Percentiles rank a stretch among this genome's conserved stretches.
Evolutionary conservation across 2,888 invertebrate species (phyloP).

Genomic region (Didymodactylos carnosus): DNA sequence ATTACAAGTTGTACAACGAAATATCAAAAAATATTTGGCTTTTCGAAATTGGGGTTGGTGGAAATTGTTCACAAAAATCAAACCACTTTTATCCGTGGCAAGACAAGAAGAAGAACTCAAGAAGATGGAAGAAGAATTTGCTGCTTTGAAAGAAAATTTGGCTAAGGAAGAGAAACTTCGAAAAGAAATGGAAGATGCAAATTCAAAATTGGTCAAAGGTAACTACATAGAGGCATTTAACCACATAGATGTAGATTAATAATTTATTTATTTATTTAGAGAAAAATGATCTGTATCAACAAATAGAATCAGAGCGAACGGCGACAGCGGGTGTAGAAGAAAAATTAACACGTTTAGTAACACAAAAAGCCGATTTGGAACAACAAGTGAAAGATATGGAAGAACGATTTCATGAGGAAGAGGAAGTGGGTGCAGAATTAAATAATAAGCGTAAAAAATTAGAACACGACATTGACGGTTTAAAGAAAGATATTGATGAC

Average conservation of each 20-base stretch:
- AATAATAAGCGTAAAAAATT: conserved; percentile 88
- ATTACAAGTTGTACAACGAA: conserved; percentile 89
- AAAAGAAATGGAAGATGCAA: conserved; percentile 83
- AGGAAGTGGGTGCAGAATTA: conserved; percentile 81
- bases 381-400: conserved; percentile 79
- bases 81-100: conserved; percentile 93
- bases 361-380: conserved; percentile 89
- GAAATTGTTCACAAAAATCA: conserved; percentile 96
- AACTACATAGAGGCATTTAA: conserved; percentile 39
- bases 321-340: conserved; percentile 74
- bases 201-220: conserved; percentile 72
- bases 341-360: conserved; percentile 46
- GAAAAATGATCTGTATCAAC: conserved; percentile 68
- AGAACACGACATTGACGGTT: conserved; percentile 72
- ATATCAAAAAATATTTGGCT: conserved; percentile 95
- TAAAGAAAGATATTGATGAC: conserved; percentile 94
- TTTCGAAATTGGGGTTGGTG: conserved; percentile 99
- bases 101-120: conserved; percentile 97
- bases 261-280: conserved; percentile 43
- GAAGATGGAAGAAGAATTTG: conserved; percentile 79
- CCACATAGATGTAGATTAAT: neutral
- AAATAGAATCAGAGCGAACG: conserved; percentile 74
- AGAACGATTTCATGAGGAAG: conserved; percentile 86
- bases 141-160: conserved; percentile 76
- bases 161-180: conserved; percentile 84